Base-by-base conservation (phyloP, 1,140 invertebrate species). In the Hyles euphorbiae region DNA sequence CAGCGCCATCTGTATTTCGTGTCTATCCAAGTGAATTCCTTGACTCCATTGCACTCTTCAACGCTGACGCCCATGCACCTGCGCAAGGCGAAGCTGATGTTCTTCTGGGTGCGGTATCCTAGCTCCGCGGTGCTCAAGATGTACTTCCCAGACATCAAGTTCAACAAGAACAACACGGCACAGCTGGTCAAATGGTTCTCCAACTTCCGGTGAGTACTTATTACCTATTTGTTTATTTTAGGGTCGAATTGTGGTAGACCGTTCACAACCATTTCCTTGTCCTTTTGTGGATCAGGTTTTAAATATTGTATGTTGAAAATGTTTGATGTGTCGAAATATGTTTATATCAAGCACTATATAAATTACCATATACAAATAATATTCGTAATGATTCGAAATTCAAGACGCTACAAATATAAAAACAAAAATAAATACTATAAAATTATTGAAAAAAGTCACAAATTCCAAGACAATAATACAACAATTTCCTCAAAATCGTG, bases 131-230 rank as follows among this genome's bases (percentile, higher is more conserved):
- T 99, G 66, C 94, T 99, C 80, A 99, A 99, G 92, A 98, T 98
- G 93, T 99, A 98, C 93, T 99, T 99, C 92, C 98, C 98, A 9
- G 99, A 99, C 92, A 99, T 99, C 90, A 98, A 98, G 88, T 99
- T 99, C 93, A 99, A 99, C 93, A 99, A 99, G 91, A 99, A 99
- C 92, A 99, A 99, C 92, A 99, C 98, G 63, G 98, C 98, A 75
- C 99, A 99, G 91, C 94, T 99, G 81, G 98, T 99, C 92, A 99
- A 99, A 91, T 99, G 99, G 99, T 99, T 99, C 94, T 99, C 98
- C 82, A 99, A 99, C 89, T 99, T 99, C 91, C 94, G 98, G 98
- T 99, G 90, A 96, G 95, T 93, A 44, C 11, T 46, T 34, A 44
- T 46, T 45, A 52, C 36, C 43, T 33, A 50, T 11, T 58, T 51